Conservation (phyloP, 2,113 vertebrate species). For the Salvelinus namaycush region DNA sequence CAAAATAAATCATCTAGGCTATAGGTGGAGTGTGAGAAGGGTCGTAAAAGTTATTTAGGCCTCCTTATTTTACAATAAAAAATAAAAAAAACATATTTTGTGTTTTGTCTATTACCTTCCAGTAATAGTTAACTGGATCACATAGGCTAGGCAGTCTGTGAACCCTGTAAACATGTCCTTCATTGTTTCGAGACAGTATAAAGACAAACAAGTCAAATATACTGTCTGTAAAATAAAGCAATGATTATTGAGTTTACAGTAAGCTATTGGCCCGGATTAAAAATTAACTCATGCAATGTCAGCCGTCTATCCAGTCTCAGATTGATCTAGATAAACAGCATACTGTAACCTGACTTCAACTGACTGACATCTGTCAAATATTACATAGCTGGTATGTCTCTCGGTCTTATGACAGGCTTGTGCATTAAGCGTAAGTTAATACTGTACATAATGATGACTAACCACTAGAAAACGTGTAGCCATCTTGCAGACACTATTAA, state of each 20-base stretch:
- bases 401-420: constrained; percentile 48
- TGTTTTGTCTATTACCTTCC: neutral
- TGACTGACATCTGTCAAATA: constrained; percentile 58
- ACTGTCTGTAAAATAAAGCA: too few species aligned
- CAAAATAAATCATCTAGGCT: neutral
- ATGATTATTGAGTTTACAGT: too few species aligned
- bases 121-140: neutral
- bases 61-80: neutral
- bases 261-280: constrained; percentile 28
- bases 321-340: constrained; percentile 60
- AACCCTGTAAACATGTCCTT: too few species aligned
- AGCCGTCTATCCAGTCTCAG: constrained; percentile 50
- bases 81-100: neutral
- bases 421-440: constrained; percentile 55
- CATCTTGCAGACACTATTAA: too few species aligned
- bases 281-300: constrained; percentile 68
- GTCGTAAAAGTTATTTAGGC: neutral
- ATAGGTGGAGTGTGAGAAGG: neutral
- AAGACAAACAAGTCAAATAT: too few species aligned
- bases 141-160: too few species aligned
- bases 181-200: too few species aligned
- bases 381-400: constrained; percentile 47
- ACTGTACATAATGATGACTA: constrained; percentile 1
- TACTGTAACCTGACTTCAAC: constrained; percentile 51
- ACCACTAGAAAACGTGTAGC: neutral